These are phyloP conservation scores for Pollicipes pollicipes DNA, from an alignment of 1,140 invertebrate genomes.

Conservation along the genomic window DNA sequence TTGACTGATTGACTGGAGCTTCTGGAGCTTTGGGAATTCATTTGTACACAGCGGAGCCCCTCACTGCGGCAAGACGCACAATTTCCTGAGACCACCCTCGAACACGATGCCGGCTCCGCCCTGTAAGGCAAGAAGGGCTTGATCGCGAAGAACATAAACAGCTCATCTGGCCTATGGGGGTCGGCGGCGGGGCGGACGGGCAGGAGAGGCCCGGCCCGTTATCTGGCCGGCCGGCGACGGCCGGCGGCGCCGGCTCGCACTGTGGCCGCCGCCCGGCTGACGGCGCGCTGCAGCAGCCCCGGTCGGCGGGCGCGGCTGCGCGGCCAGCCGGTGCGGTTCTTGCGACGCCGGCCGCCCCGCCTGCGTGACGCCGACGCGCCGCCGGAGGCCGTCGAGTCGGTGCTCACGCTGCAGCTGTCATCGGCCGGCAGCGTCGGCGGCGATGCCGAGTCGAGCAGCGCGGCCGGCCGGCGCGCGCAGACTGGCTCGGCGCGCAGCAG, in stretches of 20 bases:
- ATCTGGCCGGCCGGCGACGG: not conserved
- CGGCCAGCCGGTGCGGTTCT: not conserved
- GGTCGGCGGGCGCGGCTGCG: not conserved
- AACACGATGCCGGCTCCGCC: not conserved
- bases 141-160: not conserved
- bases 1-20: no score
- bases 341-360: not conserved
- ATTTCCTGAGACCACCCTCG: not conserved
- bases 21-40: not conserved
- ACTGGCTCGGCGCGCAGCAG: not conserved
- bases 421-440: no score
- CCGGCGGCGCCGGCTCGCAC: not conserved
- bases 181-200: no score
- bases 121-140: not conserved
- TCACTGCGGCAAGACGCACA: not conserved
- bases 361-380: no score
- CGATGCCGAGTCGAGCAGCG: not conserved
- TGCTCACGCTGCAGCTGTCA: not conserved
- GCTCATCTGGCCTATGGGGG: not conserved
- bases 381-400: not conserved
- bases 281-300: not conserved
- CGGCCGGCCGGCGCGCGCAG: not conserved
- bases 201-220: not conserved
- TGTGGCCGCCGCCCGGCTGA: not conserved
- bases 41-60: not conserved